Conservation (phyloP, 2,797 vertebrate species). For the Poeciliopsis presidionis region DNA sequence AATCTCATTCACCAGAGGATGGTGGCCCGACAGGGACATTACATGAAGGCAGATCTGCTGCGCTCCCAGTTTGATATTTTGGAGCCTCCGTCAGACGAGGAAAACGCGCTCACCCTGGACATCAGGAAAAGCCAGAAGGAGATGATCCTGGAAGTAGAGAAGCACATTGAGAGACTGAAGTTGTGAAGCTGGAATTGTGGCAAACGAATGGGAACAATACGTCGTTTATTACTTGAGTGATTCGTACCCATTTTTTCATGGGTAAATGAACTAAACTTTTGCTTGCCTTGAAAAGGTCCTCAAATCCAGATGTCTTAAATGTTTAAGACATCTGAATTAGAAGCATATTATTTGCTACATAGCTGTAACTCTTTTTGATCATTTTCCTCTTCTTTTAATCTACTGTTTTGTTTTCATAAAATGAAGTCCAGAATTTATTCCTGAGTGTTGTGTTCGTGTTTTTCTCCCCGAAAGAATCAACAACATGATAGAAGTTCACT, state of each 20-base stretch:
- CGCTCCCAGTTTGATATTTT: constrained; percentile 87
- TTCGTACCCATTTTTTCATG: neutral
- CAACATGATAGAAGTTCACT: neutral
- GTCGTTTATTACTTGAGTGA: neutral
- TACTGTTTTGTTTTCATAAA: neutral
- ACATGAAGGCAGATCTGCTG: constrained; percentile 86
- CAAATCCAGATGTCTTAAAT: neutral
- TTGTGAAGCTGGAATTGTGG: neutral
- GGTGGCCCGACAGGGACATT: constrained; percentile 84
- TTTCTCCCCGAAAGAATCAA: neutral
- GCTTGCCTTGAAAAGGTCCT: neutral
- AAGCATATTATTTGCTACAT: neutral
- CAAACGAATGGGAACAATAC: neutral
- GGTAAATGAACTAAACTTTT: neutral
- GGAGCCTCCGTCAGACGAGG: constrained; percentile 83
- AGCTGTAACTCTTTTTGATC: neutral
- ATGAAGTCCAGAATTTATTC: neutral
- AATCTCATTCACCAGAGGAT: constrained; percentile 83
- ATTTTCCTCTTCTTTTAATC: neutral
- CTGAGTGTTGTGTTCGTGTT: neutral
- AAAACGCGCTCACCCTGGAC: constrained; percentile 83
- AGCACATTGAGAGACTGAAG: constrained; percentile 47
- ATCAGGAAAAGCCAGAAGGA: constrained; percentile 78
- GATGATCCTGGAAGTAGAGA: constrained; percentile 75
- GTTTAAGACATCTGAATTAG: neutral